Conservation (phyloP, 1,140 invertebrate genomes). For the Hesperophylax magnus region DNA sequence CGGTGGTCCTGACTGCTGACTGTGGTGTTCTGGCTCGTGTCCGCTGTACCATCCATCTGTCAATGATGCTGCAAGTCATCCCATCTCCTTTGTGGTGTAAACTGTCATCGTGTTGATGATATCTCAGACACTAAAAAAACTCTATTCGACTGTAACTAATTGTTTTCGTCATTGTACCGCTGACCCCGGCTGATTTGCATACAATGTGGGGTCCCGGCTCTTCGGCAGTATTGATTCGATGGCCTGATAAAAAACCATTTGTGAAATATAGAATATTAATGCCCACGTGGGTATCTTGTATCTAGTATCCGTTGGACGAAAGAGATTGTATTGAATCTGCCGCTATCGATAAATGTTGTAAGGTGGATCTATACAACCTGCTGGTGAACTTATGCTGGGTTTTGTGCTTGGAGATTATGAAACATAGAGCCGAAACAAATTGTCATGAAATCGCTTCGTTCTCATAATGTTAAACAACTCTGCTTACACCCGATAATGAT, state of each 20-base stretch:
- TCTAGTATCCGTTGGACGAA: too few relatives aligned
- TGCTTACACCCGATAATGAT: too few relatives aligned
- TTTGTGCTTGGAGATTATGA: too few relatives aligned
- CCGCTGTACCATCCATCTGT: constrained; percentile 22
- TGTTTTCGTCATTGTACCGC: constrained; percentile 42
- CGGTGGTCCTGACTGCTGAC: too few relatives aligned
- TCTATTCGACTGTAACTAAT: constrained; percentile 10
- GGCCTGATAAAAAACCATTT: constrained; percentile 32
- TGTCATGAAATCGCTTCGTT: too few relatives aligned
- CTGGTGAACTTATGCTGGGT: too few relatives aligned
- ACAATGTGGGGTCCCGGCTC: constrained; percentile 47
- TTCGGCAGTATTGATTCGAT: constrained; percentile 48
- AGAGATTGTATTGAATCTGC: too few relatives aligned
- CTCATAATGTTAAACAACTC: too few relatives aligned
- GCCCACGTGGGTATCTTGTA: not conserved
- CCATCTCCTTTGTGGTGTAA: constrained; percentile 48
- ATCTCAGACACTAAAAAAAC: constrained; percentile 35
- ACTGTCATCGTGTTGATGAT: constrained; percentile 52
- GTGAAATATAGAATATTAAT: constrained; percentile 32
- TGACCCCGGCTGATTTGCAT: constrained; percentile 51
- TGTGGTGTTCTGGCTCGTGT: constrained; percentile 15
- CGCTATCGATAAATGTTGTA: too few relatives aligned
- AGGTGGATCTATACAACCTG: too few relatives aligned
- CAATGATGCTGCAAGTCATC: constrained; percentile 43
- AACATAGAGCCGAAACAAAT: too few relatives aligned